Percentiles rank a stretch among this genome's conserved stretches.
phyloP scores from a whole-genome alignment of 2,888 invertebrate species.

The Polydrusus pterygomalis region DNA sequence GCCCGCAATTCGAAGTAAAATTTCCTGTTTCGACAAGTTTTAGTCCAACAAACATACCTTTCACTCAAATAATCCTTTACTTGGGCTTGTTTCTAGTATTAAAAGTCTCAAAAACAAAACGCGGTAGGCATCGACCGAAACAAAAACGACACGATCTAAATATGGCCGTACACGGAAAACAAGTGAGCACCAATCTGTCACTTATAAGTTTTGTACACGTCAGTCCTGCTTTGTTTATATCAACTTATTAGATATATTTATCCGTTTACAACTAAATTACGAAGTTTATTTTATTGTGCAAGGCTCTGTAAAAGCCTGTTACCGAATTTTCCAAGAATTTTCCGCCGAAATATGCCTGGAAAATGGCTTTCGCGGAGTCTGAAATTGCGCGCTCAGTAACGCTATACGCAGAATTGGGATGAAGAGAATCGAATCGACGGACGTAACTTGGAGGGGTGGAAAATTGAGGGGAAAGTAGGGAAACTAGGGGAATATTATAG shows the following conservation, averaged over 20 bases:
- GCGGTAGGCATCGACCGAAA: slow-evolving; percentile 40
- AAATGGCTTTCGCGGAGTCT: slow-evolving; percentile 52
- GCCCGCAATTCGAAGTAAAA: background rate
- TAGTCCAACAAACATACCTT: slow-evolving; percentile 27
- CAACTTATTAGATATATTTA: background rate
- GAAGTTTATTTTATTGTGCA: background rate
- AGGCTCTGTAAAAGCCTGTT: slow-evolving; percentile 7
- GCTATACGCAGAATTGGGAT: slow-evolving; percentile 43
- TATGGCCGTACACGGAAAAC: slow-evolving; percentile 53
- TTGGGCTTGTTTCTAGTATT: background rate
- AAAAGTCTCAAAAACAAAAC: slow-evolving; percentile 22
- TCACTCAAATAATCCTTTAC: slow-evolving; percentile 37
- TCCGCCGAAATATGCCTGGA: slow-evolving; percentile 51
- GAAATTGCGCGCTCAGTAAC: slow-evolving; percentile 48
- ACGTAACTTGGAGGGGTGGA: slow-evolving; percentile 36
- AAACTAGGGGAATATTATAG: slow-evolving; percentile 4
- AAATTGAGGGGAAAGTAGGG: slow-evolving; percentile 23
- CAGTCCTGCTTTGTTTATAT: background rate
- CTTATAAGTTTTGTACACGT: slow-evolving; percentile 16
- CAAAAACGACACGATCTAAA: slow-evolving; percentile 50
- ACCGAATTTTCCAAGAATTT: slow-evolving; percentile 39
- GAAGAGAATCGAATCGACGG: slow-evolving; percentile 37
- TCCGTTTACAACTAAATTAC: background rate
- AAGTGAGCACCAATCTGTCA: slow-evolving; percentile 44
- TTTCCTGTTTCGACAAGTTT: background rate